Conservation (phyloP, 2,113 vertebrate genomes). For the Hydrochoerus hydrochaeris region DNA sequence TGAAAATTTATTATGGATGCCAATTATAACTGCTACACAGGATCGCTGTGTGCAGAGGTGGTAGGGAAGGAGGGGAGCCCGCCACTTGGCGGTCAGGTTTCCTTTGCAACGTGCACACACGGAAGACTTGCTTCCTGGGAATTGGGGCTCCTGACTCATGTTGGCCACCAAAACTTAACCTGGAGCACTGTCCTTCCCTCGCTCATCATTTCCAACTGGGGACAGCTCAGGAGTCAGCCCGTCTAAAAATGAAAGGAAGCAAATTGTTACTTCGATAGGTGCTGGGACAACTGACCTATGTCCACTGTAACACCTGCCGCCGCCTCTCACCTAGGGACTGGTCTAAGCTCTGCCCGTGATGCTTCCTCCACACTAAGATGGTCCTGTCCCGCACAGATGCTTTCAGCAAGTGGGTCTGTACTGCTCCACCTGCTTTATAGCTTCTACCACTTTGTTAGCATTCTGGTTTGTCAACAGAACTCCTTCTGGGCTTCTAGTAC, state of each 20-base stretch:
- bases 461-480: constrained; percentile 14
- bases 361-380: not conserved
- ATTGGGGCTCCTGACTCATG: not conserved
- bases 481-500: not conserved
- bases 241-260: not conserved
- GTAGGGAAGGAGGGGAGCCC: too few relatives aligned
- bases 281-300: not conserved
- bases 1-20: not conserved
- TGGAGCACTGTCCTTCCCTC: not conserved
- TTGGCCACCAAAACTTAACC: not conserved
- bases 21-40: not conserved
- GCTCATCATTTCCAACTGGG: not conserved
- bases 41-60: not conserved
- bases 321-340: not conserved
- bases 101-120: not conserved
- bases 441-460: constrained; percentile 24
- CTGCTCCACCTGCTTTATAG: constrained; percentile 5
- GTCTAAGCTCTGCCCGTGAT: not conserved
- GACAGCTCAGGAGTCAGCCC: not conserved
- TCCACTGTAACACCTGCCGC: not conserved
- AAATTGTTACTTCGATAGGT: not conserved
- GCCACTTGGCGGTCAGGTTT: not conserved
- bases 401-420: not conserved
- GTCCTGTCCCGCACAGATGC: not conserved
- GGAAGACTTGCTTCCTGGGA: not conserved